These are phyloP conservation scores for Spheniscus humboldti DNA, from an alignment of 2,797 vertebrate species.

Conservation along the genomic window DNA sequence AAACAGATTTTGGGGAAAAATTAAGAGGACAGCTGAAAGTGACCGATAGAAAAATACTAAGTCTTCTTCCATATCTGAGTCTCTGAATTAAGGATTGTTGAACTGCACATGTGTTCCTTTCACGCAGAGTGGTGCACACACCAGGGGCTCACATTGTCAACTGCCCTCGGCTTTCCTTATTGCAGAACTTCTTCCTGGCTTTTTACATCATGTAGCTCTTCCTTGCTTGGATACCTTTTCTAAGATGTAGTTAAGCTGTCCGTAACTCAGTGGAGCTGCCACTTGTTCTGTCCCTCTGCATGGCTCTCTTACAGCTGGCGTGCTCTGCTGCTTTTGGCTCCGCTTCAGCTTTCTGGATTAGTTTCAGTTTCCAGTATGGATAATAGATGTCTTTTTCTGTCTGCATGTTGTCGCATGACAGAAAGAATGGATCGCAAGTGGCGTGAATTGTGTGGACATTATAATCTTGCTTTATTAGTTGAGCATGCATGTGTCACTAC, in stretches of 20 bases:
- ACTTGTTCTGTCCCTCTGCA: neutral
- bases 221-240: neutral
- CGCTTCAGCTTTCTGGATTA: neutral
- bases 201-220: neutral
- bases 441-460: neutral
- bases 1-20: neutral
- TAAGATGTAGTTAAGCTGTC: neutral
- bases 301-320: neutral
- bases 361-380: neutral
- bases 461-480: neutral
- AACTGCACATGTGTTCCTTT: neutral
- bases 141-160: neutral
- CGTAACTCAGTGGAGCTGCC: neutral
- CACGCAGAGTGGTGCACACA: accelerated
- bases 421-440: neutral
- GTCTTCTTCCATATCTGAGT: neutral
- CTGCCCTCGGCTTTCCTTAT: neutral
- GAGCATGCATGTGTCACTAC: accelerated
- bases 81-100: neutral
- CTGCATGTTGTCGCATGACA: neutral
- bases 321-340: neutral
- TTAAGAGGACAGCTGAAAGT: neutral
- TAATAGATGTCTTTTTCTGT: neutral
- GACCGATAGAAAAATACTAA: neutral
- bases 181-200: neutral